phyloP scores from a whole-genome alignment of 2,888 invertebrate species.

The Polia nebulosa region DNA sequence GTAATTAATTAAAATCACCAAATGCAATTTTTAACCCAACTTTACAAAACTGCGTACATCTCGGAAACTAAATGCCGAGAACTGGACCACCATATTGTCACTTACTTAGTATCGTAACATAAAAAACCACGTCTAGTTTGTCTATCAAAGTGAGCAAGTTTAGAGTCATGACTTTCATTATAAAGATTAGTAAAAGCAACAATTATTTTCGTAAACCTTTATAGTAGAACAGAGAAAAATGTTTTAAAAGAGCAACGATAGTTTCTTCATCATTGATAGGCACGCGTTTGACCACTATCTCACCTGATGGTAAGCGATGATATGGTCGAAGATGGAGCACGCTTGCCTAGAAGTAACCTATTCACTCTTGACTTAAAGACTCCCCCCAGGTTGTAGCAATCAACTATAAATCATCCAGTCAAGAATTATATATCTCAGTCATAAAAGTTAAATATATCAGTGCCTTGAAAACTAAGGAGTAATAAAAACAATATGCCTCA shows the following conservation, averaged over 20 bases:
- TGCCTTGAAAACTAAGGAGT: conserved; percentile 14
- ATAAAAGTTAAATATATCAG: conserved; percentile 17
- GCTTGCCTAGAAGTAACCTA: no score
- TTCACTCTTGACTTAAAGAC: no score
- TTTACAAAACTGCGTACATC: no score
- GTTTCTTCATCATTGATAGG: neutral
- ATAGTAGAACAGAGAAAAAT: neutral
- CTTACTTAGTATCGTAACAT: neutral
- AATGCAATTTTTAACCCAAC: no score
- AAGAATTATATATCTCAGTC: neutral
- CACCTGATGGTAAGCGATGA: no score
- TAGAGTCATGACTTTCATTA: neutral
- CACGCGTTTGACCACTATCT: no score
- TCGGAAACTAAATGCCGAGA: no score
- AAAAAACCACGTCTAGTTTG: neutral
- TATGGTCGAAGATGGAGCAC: no score
- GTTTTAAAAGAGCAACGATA: neutral
- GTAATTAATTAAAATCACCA: no score
- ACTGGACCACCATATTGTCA: neutral
- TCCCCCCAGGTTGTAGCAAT: no score
- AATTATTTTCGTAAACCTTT: neutral
- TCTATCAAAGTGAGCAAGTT: neutral
- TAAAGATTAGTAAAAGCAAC: neutral
- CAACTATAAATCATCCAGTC: neutral
- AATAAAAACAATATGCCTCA: conserved; percentile 32